Evolutionary conservation across 2,113 vertebrate genomes (phyloP), one percentile per base, ranked within the genome.

Genomic region (Uria aalge): DNA sequence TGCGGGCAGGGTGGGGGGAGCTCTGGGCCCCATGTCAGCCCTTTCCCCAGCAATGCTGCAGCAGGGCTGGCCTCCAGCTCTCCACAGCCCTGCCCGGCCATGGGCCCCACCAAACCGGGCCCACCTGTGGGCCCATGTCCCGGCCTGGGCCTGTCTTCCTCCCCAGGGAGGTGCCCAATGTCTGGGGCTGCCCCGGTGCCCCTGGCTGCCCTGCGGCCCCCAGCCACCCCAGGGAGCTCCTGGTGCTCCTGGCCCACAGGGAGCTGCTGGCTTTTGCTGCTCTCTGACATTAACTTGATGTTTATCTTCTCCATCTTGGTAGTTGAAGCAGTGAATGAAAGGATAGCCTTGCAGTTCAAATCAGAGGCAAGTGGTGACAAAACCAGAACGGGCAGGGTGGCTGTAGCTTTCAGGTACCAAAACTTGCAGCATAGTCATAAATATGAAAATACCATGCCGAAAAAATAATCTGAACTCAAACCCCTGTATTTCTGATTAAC

Each of bases 121-220:
- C 59, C 17, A 32, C 20, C 20, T 7, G 1, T 5, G 4, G 75
- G 57, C 50, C 57, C 27, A 40, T 0, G 5, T 47, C 23, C 34
- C 0, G 6, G 38, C 45, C 47, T 34, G 8, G 11, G 26, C 50
- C 43, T 50, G 26, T 81, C 14, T 34, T 22, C 4, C 6, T 36
- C 43, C 38, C 29, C 45, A 23, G 23, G 60, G 27, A 60, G 11
- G 18, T 43, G 30, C 8, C 50, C 6, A 3, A 5, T 16, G 22
- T 27, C 77, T 0, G 2, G 50, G 48, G 12, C 29, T 69, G 12
- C 38, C 12, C 8, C 0, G 1, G 23, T 34, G 36, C 5, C 52
- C 32, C 36, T 1, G 2, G 9, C 38, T 66, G 36, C 43, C 26
- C n/a, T 55, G 29, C 6, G 2, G 12, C 34, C 30, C 21, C 26